phyloP scores from a whole-genome alignment of 2,797 vertebrate genomes.

The Lagorchestes hirsutus region DNA sequence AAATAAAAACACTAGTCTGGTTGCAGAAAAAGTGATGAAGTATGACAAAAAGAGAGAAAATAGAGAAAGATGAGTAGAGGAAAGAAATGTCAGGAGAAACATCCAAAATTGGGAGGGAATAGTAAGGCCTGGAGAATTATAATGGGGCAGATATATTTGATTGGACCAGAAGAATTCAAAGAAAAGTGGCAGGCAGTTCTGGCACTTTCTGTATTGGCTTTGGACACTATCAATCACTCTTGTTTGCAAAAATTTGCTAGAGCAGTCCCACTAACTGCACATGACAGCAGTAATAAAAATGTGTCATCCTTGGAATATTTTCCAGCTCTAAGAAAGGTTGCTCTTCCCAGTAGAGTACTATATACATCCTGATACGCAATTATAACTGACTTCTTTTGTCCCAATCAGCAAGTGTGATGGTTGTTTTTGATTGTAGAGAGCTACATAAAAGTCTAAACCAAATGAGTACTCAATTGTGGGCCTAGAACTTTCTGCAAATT shows the following conservation, averaged over 20 bases:
- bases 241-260: not conserved
- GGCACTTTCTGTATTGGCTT: not conserved
- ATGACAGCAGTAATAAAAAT: not conserved
- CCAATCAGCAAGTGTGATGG: not conserved
- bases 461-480: not conserved
- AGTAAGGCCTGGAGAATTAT: not conserved
- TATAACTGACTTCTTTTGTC: conserved; percentile 34
- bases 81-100: conserved; percentile 20
- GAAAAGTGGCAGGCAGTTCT: not conserved
- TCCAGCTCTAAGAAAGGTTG: not conserved
- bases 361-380: conserved; percentile 33
- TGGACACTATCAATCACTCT: not conserved
- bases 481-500: not conserved
- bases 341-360: conserved; percentile 17
- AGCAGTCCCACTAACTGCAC: not conserved
- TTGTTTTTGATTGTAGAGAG: not conserved
- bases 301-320: not conserved
- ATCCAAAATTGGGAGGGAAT: conserved; percentile 11
- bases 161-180: not conserved
- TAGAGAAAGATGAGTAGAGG: not conserved
- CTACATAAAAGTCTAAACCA: not conserved
- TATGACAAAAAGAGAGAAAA: not conserved
- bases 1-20: conserved; percentile 4
- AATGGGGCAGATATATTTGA: conserved; percentile 16
- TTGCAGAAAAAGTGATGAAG: conserved; percentile 17